Conservation (phyloP, 2,888 invertebrate species). For the Cotesia congregata region DNA sequence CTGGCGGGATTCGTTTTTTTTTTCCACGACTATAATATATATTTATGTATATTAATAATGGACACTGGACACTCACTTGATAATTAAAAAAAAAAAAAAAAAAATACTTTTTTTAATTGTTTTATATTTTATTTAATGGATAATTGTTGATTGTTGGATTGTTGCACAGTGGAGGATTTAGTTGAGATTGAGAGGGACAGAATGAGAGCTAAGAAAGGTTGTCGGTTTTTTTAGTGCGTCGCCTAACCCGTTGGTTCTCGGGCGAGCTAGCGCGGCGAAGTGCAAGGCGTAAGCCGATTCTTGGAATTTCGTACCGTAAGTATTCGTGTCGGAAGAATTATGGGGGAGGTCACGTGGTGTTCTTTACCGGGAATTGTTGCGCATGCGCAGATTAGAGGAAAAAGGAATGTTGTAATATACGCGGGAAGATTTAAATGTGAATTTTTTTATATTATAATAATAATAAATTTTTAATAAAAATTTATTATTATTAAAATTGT, state of each 20-base stretch:
- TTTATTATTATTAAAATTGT: no score
- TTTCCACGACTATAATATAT: background rate
- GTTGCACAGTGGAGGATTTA: no score
- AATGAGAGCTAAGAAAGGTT: background rate
- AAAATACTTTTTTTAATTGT: no score
- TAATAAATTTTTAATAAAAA: no score
- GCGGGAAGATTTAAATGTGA: no score
- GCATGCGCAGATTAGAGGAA: constrained; percentile 20
- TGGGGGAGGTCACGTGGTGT: constrained; percentile 59
- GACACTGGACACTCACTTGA: background rate
- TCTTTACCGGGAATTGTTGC: background rate
- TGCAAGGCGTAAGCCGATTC: constrained; percentile 51
- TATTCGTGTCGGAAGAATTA: constrained; percentile 49
- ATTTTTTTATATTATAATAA: no score
- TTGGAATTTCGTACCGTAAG: constrained; percentile 62
- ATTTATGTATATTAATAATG: background rate
- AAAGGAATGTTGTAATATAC: background rate
- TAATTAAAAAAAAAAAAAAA: background rate
- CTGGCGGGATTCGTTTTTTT: background rate
- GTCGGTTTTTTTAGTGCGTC: constrained; percentile 19
- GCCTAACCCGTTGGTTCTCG: constrained; percentile 39
- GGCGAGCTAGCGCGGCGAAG: constrained; percentile 40
- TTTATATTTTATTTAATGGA: no score
- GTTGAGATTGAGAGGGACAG: no score
- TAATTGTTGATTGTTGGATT: no score